Evolutionary conservation across 2,113 vertebrate species (phyloP), one percentile per base, ranked within the genome.

Genomic region (Riparia riparia): DNA sequence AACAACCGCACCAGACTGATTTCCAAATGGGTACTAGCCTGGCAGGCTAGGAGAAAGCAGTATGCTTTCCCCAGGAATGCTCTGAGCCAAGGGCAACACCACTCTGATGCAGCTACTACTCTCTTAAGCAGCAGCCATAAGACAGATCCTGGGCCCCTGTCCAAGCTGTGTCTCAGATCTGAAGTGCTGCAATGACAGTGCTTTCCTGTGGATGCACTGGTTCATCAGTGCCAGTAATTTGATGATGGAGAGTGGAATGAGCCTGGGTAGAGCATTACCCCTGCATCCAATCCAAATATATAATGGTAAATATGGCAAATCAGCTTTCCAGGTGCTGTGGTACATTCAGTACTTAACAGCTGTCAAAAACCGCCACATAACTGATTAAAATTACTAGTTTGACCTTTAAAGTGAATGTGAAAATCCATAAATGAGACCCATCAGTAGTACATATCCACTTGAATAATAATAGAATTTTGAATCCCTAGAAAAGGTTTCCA

Each of bases 371-470:
- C 15, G 4, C 17, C n/a, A 77, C 56, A 66, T 4, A 41, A 78
- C 64, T 2, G 47, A 96, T 92, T 93, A 92, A 90, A 95, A 95
- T 96, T 88, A 90, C 84, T 88, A 81, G 78, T n/a, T 88, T 95
- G 92, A 89, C 78, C 91, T 96, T 97, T 93, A 91, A 95, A 95
- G 68, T 60, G 34, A 58, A 89, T 42, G 92, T 90, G 65, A 76
- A 94, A 91, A 95, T 71, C 41, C 80, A 77, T 47, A 90, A 86
- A 90, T 80, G 63, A 95, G 87, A 76, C 63, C 71, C 66, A 94
- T 86, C 82, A 88, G 51, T 71, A 60, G 74, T 47, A 93, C 34
- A 39, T 37, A 80, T 11, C 47, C 24, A 81, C 73, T 47, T 66
- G 51, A 96, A 94, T 88, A 94, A 65, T 28, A 89, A 79, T 63